These are phyloP conservation scores for Timema podura DNA, from an alignment of 2,888 invertebrate species.

Conservation along the genomic window DNA sequence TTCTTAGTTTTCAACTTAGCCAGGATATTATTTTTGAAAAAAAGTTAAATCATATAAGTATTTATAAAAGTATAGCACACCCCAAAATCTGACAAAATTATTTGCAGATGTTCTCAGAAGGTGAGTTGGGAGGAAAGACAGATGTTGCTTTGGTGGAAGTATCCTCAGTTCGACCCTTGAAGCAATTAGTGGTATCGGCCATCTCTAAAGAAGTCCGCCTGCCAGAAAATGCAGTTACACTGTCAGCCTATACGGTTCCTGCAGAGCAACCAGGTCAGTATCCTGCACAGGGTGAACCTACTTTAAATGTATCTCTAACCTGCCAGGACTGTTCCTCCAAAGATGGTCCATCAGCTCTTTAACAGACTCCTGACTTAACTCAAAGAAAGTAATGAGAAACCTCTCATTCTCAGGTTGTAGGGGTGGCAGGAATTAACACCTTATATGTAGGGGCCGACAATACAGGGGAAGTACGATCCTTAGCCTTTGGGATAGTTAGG, in stretches of 20 bases:
- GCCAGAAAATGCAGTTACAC: slow-evolving; percentile 78
- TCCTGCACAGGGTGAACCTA: background rate
- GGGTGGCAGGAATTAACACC: no score
- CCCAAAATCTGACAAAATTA: background rate
- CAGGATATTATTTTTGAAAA: background rate
- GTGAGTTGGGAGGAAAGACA: slow-evolving; percentile 17
- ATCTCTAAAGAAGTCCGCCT: slow-evolving; percentile 73
- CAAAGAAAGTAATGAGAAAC: no score
- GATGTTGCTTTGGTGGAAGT: slow-evolving; percentile 34
- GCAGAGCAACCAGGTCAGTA: slow-evolving; percentile 59
- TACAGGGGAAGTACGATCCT: no score
- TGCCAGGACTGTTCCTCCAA: no score
- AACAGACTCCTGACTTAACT: no score
- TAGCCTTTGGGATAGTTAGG: no score
- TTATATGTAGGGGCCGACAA: no score
- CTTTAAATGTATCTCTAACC: no score
- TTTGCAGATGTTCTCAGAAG: slow-evolving; percentile 27
- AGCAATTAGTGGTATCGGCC: slow-evolving; percentile 68
- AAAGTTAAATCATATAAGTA: no score
- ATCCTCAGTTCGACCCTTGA: slow-evolving; percentile 46
- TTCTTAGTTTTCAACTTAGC: background rate
- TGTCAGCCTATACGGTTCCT: slow-evolving; percentile 78
- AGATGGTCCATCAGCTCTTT: no score
- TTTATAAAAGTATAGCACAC: background rate
- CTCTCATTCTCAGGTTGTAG: no score